Base-by-base conservation (phyloP, 1,140 invertebrate species). In the Ooceraea biroi region DNA sequence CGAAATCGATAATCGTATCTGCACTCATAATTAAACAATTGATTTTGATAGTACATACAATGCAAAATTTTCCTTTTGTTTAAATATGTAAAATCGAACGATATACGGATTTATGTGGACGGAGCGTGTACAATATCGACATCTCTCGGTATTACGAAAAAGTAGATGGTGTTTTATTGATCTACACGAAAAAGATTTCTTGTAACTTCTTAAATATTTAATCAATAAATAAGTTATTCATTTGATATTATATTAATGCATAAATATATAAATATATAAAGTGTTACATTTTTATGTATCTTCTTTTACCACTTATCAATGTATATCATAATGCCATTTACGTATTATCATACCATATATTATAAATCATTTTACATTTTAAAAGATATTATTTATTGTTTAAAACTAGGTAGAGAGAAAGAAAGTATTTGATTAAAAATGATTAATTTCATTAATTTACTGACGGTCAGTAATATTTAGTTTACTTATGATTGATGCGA, bases 101-200 rank as follows among this genome's bases (percentile, higher is more conserved):
- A n/a, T n/a, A n/a, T n/a, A n/a, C n/a, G 8, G 4, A n/a, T 55
- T 44, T 50, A 11, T n/a, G 4, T n/a, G n/a, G 14, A 12, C 46
- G 19, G 8, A 69, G 27, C 48, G 41, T 14, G 22, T 30, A 80
- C 44, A n/a, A 19, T 71, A 46, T 30, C 65, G 76, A 71, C 76
- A 80, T 71, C 76, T 80, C 8, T 7, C 27, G 76, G 17, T 0
- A 19, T 0, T 11, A 30, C 5, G 10, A 22, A 57, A 50, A 80
- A 71, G 25, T 57, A 46, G 12, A 17, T 25, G 41, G 44, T 19
- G 3, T 1, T 58, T 46, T 30, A 71, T 80, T 4, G 36, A 71
- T 78, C 69, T 69, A 30, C 27, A 27, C 10, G 0, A 27, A 68
- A 55, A 27, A 30, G 10, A 22, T 27, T 78, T 55, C 27, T 57